These are phyloP conservation scores for Dendrolimus pini DNA, from an alignment of 2,888 invertebrate species.

Conservation along the genomic window DNA sequence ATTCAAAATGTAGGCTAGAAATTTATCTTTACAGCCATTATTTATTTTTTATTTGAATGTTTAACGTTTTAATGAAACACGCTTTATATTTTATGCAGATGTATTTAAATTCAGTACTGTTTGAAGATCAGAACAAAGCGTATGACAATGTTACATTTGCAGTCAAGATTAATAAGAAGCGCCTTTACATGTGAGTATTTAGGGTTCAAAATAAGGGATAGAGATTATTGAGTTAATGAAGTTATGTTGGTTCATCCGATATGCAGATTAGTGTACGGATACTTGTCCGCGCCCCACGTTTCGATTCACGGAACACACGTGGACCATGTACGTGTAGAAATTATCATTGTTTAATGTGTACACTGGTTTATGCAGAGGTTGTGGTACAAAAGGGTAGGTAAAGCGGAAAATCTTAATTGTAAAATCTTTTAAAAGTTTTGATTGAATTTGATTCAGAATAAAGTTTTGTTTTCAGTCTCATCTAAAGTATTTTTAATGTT, in stretches of 20 bases:
- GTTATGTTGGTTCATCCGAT: slow-evolving; percentile 42
- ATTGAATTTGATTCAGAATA: too few species aligned
- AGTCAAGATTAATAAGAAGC: not conserved
- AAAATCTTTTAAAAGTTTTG: too few species aligned
- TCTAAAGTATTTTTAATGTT: too few species aligned
- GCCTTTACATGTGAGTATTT: not conserved
- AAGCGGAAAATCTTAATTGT: not conserved
- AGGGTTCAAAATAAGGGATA: not conserved
- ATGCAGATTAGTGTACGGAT: slow-evolving; percentile 66
- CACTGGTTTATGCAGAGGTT: slow-evolving; percentile 18
- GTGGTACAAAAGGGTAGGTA: slow-evolving; percentile 8
- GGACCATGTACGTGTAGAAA: slow-evolving; percentile 38
- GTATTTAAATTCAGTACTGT: slow-evolving; percentile 1
- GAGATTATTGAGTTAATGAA: not conserved
- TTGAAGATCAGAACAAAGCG: slow-evolving; percentile 9
- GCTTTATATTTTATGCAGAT: not conserved
- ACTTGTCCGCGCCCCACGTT: slow-evolving; percentile 50
- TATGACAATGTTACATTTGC: not conserved
- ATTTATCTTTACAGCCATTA: not conserved
- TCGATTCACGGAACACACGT: slow-evolving; percentile 49
- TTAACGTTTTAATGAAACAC: not conserved
- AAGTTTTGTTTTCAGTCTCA: too few species aligned
- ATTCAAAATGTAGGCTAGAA: too few species aligned
- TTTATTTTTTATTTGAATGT: not conserved
- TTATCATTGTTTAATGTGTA: slow-evolving; percentile 59